Conservation (phyloP, 2,888 invertebrate genomes). For the Rambutsinella grinnellia region DNA sequence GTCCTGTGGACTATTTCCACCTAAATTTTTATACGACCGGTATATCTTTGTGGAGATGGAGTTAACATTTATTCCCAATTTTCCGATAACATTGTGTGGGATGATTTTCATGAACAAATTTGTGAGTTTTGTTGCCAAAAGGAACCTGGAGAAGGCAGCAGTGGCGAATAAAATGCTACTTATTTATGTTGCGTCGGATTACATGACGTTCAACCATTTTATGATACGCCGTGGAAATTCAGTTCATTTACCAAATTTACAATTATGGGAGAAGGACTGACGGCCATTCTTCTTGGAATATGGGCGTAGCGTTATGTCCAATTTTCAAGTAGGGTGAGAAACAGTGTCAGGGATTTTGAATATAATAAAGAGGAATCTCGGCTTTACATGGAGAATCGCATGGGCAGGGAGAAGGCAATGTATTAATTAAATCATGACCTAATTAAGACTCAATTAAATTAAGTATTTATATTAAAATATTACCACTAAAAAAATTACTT, state of each 20-base stretch:
- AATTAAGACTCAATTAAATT: too few species aligned
- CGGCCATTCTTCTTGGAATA: conserved; percentile 40
- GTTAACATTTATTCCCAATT: conserved; percentile 58
- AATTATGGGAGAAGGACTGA: conserved; percentile 55
- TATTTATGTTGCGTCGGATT: conserved; percentile 50
- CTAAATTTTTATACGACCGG: conserved; percentile 56
- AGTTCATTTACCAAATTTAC: conserved; percentile 46
- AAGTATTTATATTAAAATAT: too few species aligned
- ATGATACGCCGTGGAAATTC: conserved; percentile 51
- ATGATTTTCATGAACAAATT: conserved; percentile 35
- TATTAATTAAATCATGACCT: too few species aligned
- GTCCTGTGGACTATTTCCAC: conserved; percentile 57
- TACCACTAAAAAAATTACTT: too few species aligned
- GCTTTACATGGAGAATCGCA: too few species aligned
- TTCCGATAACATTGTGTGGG: conserved; percentile 48
- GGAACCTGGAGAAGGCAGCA: conserved; percentile 7
- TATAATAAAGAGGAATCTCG: too few species aligned
- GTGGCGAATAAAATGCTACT: conserved; percentile 39
- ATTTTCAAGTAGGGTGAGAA: too few species aligned
- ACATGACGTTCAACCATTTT: conserved; percentile 57
- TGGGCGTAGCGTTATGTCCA: conserved; percentile 52
- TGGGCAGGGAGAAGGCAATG: too few species aligned
- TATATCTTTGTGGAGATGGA: conserved; percentile 53
- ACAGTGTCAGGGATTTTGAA: too few species aligned
- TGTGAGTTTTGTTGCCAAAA: conserved; percentile 19